phyloP scores from a whole-genome alignment of 2,888 invertebrate genomes.

The Spilarctia lutea region DNA sequence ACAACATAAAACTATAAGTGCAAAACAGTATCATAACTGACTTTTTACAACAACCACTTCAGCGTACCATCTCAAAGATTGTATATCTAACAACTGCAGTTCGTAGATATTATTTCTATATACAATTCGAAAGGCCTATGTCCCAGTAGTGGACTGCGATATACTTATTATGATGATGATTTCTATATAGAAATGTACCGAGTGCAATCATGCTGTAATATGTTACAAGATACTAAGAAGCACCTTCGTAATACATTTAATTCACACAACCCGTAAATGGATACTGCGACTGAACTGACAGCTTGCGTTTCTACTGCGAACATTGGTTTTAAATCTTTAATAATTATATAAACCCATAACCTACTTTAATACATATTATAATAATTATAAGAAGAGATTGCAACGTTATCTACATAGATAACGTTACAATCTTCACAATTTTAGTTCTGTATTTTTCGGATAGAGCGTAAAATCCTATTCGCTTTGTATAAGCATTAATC shows the following conservation, averaged over 20 bases:
- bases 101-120: not conserved
- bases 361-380: not conserved
- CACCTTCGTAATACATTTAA: slow-evolving; percentile 22
- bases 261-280: slow-evolving; percentile 8
- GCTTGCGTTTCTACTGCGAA: not conserved
- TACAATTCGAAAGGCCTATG: not conserved
- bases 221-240: slow-evolving; percentile 21
- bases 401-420: too few relatives aligned
- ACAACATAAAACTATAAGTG: not conserved
- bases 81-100: not conserved
- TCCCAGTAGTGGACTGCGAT: too few relatives aligned
- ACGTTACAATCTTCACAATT: too few relatives aligned
- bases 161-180: not conserved
- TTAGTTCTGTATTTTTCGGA: too few relatives aligned
- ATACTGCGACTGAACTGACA: not conserved
- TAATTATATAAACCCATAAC: not conserved
- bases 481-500: too few relatives aligned
- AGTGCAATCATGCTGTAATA: slow-evolving; percentile 8
- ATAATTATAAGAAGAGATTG: too few relatives aligned
- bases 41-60: not conserved
- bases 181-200: not conserved
- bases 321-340: not conserved
- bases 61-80: not conserved
- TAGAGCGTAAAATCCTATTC: too few relatives aligned
- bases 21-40: not conserved